Conservation (phyloP, 2,113 vertebrate species). For the Capreolus pygargus region DNA sequence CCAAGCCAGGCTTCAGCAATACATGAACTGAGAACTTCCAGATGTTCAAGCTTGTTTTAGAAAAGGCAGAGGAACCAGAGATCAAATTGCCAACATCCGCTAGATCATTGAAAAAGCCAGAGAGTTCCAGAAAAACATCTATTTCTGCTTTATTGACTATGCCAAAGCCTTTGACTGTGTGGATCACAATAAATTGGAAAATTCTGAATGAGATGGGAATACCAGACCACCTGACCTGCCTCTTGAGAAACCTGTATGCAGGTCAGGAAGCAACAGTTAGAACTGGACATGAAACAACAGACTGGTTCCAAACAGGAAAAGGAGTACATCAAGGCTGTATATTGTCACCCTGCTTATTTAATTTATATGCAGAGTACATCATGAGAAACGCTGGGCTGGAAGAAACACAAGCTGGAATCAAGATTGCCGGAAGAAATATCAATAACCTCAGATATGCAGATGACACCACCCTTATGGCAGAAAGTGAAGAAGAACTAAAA, state of each 20-base stretch:
- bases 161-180: not conserved
- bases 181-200: not conserved
- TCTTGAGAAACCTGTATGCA: not conserved
- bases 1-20: not conserved
- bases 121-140: not conserved
- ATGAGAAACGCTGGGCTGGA: not conserved
- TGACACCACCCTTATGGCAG: not conserved
- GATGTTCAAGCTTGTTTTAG: not conserved
- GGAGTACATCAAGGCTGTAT: not conserved
- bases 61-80: not conserved
- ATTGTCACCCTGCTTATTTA: not conserved
- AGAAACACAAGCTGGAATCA: not conserved
- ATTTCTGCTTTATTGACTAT: not conserved
- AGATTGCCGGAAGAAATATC: not conserved
- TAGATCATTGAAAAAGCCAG: not conserved
- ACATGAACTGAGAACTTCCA: rapidly evolving
- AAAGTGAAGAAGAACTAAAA: not conserved
- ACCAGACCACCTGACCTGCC: not conserved
- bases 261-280: not conserved
- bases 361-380: not conserved
- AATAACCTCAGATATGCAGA: not conserved
- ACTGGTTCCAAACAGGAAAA: not conserved
- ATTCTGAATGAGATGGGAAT: not conserved
- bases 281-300: not conserved
- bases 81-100: not conserved